Percentiles rank a stretch among this genome's conserved stretches.
Conservation (phyloP, 2,888 invertebrate genomes). For the Cephus runcator region DNA sequence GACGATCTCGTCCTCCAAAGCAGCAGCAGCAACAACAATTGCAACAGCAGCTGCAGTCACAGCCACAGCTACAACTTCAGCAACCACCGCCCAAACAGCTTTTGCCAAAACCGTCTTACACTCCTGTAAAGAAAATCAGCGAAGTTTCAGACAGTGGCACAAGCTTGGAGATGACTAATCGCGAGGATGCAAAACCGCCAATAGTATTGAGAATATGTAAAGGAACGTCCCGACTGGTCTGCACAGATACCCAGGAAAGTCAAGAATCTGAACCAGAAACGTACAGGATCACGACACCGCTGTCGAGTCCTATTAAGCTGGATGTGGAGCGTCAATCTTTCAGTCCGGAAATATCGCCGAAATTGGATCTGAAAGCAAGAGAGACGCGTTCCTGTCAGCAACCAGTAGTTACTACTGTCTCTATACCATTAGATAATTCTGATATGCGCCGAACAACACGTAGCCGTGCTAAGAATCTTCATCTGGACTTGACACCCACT, state of each 20-base stretch:
- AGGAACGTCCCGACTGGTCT: slow-evolving; percentile 71
- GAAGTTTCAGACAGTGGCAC: slow-evolving; percentile 40
- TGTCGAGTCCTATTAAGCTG: slow-evolving; percentile 45
- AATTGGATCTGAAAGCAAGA: slow-evolving; percentile 19
- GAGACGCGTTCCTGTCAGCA: slow-evolving; percentile 32
- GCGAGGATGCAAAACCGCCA: slow-evolving; percentile 73
- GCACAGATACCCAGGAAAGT: slow-evolving; percentile 54
- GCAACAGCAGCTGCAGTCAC: slow-evolving; percentile 8
- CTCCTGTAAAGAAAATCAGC: slow-evolving; percentile 61
- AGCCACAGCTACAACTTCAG: not conserved
- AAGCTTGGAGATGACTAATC: slow-evolving; percentile 37
- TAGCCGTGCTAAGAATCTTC: slow-evolving; percentile 57
- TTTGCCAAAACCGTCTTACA: slow-evolving; percentile 50
- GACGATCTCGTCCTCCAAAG: slow-evolving; percentile 43
- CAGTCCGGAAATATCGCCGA: slow-evolving; percentile 7
- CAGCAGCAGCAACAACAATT: slow-evolving; percentile 29
- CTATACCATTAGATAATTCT: slow-evolving; percentile 53
- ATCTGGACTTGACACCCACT: slow-evolving; percentile 44
- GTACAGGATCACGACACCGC: slow-evolving; percentile 53
- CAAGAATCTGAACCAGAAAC: slow-evolving; percentile 44
- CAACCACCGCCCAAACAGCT: not conserved
- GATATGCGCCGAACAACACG: slow-evolving; percentile 60
- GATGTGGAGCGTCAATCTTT: slow-evolving; percentile 29
- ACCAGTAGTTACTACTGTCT: slow-evolving; percentile 51
- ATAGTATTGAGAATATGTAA: slow-evolving; percentile 90